phyloP scores from a whole-genome alignment of 2,113 vertebrate species.

The Psephotus haematonotus region DNA sequence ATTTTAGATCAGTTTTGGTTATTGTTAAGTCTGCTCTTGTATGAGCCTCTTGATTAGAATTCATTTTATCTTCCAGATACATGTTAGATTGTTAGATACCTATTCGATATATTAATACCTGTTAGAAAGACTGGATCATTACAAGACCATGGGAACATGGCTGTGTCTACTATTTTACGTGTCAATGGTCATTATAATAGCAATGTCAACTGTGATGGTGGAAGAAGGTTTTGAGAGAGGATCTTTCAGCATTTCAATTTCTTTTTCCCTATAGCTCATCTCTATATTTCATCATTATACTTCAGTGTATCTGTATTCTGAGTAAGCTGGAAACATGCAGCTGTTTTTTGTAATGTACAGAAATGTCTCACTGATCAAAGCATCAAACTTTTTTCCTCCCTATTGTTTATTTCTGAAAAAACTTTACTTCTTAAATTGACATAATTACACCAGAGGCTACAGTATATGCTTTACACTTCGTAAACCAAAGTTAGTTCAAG shows the following conservation, averaged over 20 bases:
- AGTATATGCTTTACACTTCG: neutral
- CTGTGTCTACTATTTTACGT: neutral
- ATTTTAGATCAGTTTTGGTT: neutral
- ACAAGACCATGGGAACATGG: neutral
- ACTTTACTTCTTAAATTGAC: neutral
- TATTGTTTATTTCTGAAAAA: neutral
- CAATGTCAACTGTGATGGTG: neutral
- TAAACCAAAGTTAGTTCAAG: neutral
- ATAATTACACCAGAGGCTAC: neutral
- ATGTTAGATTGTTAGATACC: neutral
- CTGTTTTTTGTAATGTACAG: neutral
- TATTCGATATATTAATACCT: neutral
- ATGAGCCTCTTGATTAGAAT: neutral
- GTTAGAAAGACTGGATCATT: neutral
- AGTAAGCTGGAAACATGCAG: neutral
- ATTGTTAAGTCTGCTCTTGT: neutral
- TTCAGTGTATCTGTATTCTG: neutral
- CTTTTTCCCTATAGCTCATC: neutral
- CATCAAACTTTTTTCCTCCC: neutral
- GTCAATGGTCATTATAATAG: neutral
- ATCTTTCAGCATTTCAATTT: neutral
- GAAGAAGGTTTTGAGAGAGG: neutral
- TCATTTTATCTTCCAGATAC: neutral
- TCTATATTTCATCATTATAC: neutral
- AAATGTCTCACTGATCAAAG: neutral